phyloP scores from a whole-genome alignment of 2,113 vertebrate species.

The Cyanoderma ruficeps region DNA sequence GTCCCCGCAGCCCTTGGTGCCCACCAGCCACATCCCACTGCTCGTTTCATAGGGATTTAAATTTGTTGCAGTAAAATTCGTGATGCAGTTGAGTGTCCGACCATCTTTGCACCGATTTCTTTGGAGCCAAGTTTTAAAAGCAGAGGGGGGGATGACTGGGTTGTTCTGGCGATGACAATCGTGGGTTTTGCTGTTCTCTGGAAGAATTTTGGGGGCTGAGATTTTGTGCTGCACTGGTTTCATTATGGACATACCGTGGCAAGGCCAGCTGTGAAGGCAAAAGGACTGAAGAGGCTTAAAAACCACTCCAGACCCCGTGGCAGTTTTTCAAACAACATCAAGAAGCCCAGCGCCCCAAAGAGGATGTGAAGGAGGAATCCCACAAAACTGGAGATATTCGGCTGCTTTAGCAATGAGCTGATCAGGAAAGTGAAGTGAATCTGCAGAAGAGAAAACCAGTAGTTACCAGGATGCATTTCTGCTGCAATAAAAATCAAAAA shows the following conservation, averaged over 20 bases:
- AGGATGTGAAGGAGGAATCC: constrained; percentile 80
- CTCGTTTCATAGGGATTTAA: fast-evolving
- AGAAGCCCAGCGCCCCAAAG: constrained; percentile 79
- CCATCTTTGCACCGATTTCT: background rate
- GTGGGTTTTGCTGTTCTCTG: fast-evolving
- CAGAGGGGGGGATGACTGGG: background rate
- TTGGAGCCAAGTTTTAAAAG: background rate
- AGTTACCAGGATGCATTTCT: background rate
- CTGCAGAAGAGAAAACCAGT: constrained; percentile 49
- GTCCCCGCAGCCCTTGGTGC: background rate
- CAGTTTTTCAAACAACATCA: constrained; percentile 75
- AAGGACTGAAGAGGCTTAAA: constrained; percentile 83
- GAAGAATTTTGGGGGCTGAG: background rate
- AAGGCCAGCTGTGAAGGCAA: constrained; percentile 82
- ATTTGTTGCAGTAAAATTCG: fast-evolving
- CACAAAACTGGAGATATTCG: constrained; percentile 79
- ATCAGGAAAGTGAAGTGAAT: constrained; percentile 89
- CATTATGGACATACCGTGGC: constrained; percentile 72
- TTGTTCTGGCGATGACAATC: fast-evolving
- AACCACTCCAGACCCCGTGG: constrained; percentile 77
- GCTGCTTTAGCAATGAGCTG: constrained; percentile 83
- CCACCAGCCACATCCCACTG: background rate
- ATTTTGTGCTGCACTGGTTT: background rate
- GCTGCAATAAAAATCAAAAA: background rate
- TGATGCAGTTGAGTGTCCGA: background rate